These are phyloP conservation scores for Augiades crinisus DNA, from an alignment of 2,888 invertebrate genomes.

Conservation along the genomic window DNA sequence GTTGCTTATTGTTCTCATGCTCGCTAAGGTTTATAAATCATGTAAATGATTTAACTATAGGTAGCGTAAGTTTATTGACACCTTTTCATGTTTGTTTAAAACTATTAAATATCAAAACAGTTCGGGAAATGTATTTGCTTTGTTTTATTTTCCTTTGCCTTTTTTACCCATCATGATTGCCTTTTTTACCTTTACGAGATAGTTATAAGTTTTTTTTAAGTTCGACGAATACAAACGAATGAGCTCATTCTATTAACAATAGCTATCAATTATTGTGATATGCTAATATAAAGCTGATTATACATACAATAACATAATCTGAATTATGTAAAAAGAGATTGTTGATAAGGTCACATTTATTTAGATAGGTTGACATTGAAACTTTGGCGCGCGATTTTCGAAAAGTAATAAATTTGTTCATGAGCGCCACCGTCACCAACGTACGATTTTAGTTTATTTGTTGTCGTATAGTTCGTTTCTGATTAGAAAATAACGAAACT, in stretches of 20 bases:
- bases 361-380: constrained; percentile 14
- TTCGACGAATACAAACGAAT: neutral
- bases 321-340: constrained; percentile 12
- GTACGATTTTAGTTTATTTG: neutral
- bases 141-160: constrained; percentile 22
- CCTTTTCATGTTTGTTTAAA: constrained; percentile 80
- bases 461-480: neutral
- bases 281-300: neutral
- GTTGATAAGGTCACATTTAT: constrained; percentile 23
- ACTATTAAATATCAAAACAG: constrained; percentile 85
- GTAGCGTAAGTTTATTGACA: no score
- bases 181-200: neutral
- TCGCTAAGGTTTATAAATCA: no score
- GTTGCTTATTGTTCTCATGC: no score
- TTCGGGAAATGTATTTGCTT: constrained; percentile 83
- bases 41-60: no score
- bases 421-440: no score
- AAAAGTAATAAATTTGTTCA: neutral
- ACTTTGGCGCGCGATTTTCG: constrained; percentile 7
- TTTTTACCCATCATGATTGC: no score
- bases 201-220: no score
- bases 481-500: neutral
- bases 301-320: constrained; percentile 15
- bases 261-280: neutral
- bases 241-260: neutral